These are phyloP conservation scores for Scartelaos histophorus DNA, from an alignment of 2,113 vertebrate genomes.

Conservation along the genomic window DNA sequence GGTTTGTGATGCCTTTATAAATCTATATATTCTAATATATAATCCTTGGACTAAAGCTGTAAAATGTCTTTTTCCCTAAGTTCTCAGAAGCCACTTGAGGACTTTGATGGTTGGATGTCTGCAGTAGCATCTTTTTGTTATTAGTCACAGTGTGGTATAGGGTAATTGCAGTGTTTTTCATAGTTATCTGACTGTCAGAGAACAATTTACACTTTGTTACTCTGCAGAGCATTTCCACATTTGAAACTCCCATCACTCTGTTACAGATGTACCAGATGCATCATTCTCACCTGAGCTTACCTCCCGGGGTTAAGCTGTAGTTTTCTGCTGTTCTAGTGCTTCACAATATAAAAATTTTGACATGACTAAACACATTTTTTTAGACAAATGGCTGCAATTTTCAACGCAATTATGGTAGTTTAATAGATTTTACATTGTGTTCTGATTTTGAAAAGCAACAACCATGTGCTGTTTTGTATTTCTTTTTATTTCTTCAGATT, in stretches of 20 bases:
- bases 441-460: too few relatives aligned
- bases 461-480: too few relatives aligned
- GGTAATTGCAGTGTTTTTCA: constrained; percentile 14
- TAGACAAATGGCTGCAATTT: too few relatives aligned
- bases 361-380: too few relatives aligned
- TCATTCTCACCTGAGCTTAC: background rate
- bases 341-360: too few relatives aligned
- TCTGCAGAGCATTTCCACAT: constrained; percentile 3
- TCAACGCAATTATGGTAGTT: too few relatives aligned
- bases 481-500: too few relatives aligned
- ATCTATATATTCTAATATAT: too few relatives aligned
- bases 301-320: background rate
- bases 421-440: too few relatives aligned
- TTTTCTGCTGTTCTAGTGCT: background rate
- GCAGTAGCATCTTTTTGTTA: background rate
- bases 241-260: background rate
- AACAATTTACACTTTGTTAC: background rate
- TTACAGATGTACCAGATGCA: background rate
- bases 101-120: constrained; percentile 24
- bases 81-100: constrained; percentile 4
- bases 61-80: too few relatives aligned
- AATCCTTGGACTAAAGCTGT: too few relatives aligned
- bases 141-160: constrained; percentile 8
- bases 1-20: too few relatives aligned
- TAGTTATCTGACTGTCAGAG: constrained; percentile 9